Evolutionary conservation across 2,888 invertebrate genomes (phyloP), one percentile per base, ranked within the genome.

Genomic region (Seira ritae): DNA sequence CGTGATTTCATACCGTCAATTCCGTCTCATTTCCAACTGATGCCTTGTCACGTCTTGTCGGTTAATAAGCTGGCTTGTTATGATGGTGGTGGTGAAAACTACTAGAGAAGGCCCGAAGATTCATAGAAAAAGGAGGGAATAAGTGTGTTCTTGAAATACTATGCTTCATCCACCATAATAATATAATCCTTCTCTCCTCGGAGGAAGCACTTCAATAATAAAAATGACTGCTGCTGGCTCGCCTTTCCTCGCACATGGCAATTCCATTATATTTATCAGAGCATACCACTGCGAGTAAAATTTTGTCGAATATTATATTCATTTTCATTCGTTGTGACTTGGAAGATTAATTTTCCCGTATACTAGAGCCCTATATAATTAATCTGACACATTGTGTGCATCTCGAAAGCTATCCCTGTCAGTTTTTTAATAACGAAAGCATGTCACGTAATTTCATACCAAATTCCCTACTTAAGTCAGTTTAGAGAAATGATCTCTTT

Each of bases 291-390:
- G 24, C 10, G 31, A 31, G 31, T 31, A 8, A 31, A 31, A 31
- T 31, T 31, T n/a, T n/a, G n/a, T n/a, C 31, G 2, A 31, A 31
- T 31, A 31, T 31, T 31, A 31, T 31, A 31, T 31, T 2, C 2
- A 31, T 31, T 31, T 31, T 31, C 8, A 31, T 55, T 55, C 17
- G 23, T 62, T 60, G 31, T 19, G 37, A 60, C 24, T 12, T 55
- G 23, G 65, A 73, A 62, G 73, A 62, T 73, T 73, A 73, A 73
- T 73, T 73, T 62, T 19, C 65, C 8, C 37, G 62, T 73, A 19
- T 73, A 65, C 17, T 20, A 62, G 37, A 31, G 55, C 55, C 20
- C 31, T 62, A 37, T 73, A 73, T 37, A 62, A 73, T 73, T 73
- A 73, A 73, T 73, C 73, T 31, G 62, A 72, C 22, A 24, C 60